Evolutionary conservation across 2,797 vertebrate genomes (phyloP), one percentile per base, ranked within the genome.

Genomic region (Aplochiton taeniatus): DNA sequence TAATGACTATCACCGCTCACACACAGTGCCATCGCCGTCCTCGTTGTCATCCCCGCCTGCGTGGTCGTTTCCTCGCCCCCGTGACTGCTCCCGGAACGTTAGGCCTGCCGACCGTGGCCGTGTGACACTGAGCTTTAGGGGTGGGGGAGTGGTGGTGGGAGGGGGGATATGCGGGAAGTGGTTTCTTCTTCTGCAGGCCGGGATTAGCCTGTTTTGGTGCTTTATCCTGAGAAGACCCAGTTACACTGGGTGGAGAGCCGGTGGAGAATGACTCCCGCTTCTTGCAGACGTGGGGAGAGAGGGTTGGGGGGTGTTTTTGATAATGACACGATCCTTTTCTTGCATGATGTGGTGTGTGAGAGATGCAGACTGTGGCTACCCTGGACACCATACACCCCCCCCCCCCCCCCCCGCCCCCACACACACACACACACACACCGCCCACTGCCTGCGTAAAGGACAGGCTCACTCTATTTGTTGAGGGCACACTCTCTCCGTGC

Each of bases 401-500:
- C 50, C 1, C 14, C n/a, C 11, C 13, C 48, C 48, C 5, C 48
- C 9, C 47, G 14, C 48, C 0, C 48, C 1, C 48, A n/a, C 49
- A 16, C 49, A 50, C 49, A 50, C 49, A 50, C 49, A 50, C 14
- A n/a, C 8, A 51, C 11, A 9, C 17, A 51, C 17, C n/a, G n/a
- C n/a, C n/a, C n/a, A 19, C 12, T 18, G 10, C 18, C 19, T 54
- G 71, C 65, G 69, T 72, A 67, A 74, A 77, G 71, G 79, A 59
- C 64, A 76, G 71, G 81, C 72, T 77, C 58, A 74, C 70, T 83
- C 61, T 61, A 67, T 85, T 83, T 69, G 61, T 60, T 70, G 54
- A 71, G 74, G 69, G 60, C 76, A 66, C 65, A 31, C 69, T 78
- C 61, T 77, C 68, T 83, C 70, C 74, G 72, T 76, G 79, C 86